phyloP scores from a whole-genome alignment of 2,113 vertebrate species.

The Colistium nudipinnis region DNA sequence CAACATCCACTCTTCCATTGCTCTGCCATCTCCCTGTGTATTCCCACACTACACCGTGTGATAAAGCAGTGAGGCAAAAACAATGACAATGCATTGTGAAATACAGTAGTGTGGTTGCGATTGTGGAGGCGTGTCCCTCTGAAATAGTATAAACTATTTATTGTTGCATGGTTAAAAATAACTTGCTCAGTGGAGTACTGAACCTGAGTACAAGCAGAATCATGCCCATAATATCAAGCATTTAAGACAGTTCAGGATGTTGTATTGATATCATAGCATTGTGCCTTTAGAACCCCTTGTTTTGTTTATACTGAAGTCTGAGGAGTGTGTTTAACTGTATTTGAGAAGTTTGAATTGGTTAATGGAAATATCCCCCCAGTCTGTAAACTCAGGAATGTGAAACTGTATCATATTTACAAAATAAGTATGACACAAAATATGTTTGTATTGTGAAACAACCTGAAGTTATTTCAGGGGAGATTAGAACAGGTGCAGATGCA shows the following conservation, averaged over 20 bases:
- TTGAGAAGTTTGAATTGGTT: neutral
- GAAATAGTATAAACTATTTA: neutral
- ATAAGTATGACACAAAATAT: neutral
- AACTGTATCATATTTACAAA: neutral
- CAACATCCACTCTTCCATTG: constrained; percentile 4
- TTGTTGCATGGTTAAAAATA: neutral
- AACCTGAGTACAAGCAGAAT: neutral
- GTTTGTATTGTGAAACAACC: neutral
- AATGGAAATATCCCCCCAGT: neutral
- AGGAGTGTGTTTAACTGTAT: neutral
- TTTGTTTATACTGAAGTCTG: no score
- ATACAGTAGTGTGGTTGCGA: no score
- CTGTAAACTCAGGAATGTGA: neutral
- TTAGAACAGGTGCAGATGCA: neutral
- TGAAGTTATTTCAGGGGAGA: neutral
- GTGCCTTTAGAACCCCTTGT: no score
- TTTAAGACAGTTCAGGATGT: neutral
- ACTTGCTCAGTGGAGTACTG: neutral
- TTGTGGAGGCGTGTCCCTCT: neutral
- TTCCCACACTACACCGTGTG: neutral
- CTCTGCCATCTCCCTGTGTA: constrained; percentile 4
- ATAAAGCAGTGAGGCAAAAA: neutral
- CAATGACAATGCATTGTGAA: neutral
- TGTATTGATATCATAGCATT: no score
- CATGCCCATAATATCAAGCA: neutral